Base-by-base conservation (phyloP, 2,888 invertebrate genomes). In the Pediacus dermestoides region DNA sequence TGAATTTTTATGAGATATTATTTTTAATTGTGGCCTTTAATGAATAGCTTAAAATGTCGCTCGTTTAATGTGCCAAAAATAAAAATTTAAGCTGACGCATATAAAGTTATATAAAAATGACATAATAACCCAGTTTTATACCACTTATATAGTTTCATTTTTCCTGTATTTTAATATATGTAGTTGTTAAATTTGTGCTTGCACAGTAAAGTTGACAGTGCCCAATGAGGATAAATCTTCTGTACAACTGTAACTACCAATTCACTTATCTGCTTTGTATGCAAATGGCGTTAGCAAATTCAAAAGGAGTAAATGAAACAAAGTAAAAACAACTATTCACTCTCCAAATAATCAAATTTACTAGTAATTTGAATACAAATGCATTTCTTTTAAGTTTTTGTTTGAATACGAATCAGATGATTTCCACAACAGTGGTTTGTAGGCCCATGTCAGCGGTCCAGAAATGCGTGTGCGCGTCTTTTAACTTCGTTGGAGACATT, bases 261-360 rank as follows among this genome's bases (percentile, higher is more conserved):
- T 18, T 7, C 21, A 18, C n/a, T 18, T 18, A 18, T 18, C 21
- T n/a, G 21, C 21, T 18, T 18, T 18, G 21, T 18, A 18, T 18
- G 21, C 21, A 18, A 18, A 18, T 18, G n/a, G n/a, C 6, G 6
- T 18, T 6, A 6, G n/a, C 21, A 6, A 18, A 18, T 18, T 18
- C 21, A 18, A 18, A 18, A 18, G 21, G 21, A 18, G 21, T 18
- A 18, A 18, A 18, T 18, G 21, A 18, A 18, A 18, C 21, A 18
- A 18, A 18, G 21, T n/a, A 18, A 18, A 18, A 18, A 18, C 21
- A 18, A 6, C 6, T 7, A n/a, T 18, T 7, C n/a, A 7, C 21
- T 18, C 21, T 18, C 6, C 21, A 18, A 6, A 18, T 18, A 18
- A 18, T 18, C 21, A 18, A 18, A 18, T 18, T 18, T 18, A 18